These are phyloP conservation scores for Stenolophus ochropezus DNA, from an alignment of 2,888 invertebrate species.

Conservation along the genomic window DNA sequence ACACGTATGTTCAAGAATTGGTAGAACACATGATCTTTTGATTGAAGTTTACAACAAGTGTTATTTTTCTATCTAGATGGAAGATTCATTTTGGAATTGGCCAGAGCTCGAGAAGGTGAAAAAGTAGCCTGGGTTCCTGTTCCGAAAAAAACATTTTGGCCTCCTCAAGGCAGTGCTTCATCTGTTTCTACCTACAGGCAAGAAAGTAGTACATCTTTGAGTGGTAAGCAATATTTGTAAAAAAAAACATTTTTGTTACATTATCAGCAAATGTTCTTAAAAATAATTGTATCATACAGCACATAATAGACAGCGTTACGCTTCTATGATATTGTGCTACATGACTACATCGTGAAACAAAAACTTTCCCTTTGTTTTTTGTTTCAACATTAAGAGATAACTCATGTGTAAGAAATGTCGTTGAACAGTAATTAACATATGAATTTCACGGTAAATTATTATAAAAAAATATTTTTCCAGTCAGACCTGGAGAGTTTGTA, in stretches of 20 bases:
- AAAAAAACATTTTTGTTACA: conserved; percentile 3
- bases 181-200: conserved; percentile 77
- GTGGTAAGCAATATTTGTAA: conserved; percentile 76
- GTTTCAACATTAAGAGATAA: conserved; percentile 8
- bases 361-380: conserved; percentile 33
- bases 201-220: conserved; percentile 87
- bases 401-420: background rate
- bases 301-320: conserved; percentile 27
- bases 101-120: conserved; percentile 85
- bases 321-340: conserved; percentile 8
- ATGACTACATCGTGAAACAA: background rate
- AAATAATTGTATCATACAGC: conserved; percentile 24
- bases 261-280: conserved; percentile 62
- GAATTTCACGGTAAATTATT: no score
- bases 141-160: conserved; percentile 91
- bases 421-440: background rate
- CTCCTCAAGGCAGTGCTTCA: conserved; percentile 82
- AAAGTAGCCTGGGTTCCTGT: conserved; percentile 92
- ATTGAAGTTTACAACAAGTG: no score
- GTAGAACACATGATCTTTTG: no score
- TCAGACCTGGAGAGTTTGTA: no score
- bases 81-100: conserved; percentile 91
- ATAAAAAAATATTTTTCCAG: no score
- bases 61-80: conserved; percentile 82
- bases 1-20: no score